Evolutionary conservation across 2,797 vertebrate species (phyloP).

Genomic region (Uromys caudimaculatus): DNA sequence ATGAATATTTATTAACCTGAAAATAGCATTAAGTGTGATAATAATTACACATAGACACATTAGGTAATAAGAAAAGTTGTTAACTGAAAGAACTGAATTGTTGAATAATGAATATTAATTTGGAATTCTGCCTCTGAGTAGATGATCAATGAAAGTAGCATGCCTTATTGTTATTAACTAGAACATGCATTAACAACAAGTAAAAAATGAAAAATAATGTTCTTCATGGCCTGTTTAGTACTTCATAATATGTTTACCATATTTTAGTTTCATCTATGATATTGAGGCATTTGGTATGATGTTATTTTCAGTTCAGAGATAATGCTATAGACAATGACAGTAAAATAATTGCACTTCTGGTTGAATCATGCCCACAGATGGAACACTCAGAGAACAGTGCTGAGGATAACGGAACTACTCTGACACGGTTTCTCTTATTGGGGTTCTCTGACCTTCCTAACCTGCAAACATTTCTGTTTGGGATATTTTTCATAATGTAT

Average conservation of each 20-base stretch:
- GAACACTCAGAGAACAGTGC: background rate
- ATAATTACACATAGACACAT: background rate
- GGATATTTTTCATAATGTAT: background rate
- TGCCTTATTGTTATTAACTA: background rate
- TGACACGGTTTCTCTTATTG: background rate
- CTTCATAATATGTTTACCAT: background rate
- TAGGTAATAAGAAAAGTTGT: background rate
- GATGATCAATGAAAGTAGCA: background rate
- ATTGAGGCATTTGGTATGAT: background rate
- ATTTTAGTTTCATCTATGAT: background rate
- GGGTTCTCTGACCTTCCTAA: slow-evolving; percentile 18
- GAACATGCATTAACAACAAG: background rate
- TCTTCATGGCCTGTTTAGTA: background rate
- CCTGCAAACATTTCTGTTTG: background rate
- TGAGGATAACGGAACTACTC: background rate
- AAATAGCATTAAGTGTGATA: background rate
- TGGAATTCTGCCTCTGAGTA: background rate
- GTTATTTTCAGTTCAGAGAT: background rate
- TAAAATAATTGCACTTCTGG: background rate
- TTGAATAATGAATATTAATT: background rate
- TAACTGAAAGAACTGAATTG: background rate
- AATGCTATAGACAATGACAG: rapidly evolving
- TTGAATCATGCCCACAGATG: background rate
- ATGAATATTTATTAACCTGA: background rate
- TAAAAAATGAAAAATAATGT: background rate